Base-by-base conservation (phyloP, 64 coral and sea anemone genomes). In the Pocillopora verrucosa region DNA sequence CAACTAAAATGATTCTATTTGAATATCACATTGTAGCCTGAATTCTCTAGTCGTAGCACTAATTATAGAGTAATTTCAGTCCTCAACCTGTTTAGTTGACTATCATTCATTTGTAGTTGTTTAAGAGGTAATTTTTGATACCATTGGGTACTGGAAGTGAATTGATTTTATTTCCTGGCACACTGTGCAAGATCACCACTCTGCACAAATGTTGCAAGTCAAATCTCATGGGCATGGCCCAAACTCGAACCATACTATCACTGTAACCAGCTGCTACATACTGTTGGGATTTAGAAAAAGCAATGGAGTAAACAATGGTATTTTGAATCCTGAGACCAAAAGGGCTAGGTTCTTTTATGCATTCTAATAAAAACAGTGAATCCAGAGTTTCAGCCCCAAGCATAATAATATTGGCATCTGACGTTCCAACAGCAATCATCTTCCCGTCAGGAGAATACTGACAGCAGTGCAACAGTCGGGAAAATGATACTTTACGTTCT, bases 221-320 rank as follows among this genome's bases (percentile, higher is more conserved):
- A 88, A 96, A 96, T 61, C 78, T 90, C 26, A 93, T 41, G 51
- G 95, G 91, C 62, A 96, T 61, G 16, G 89, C 88, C 95, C 95
- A 96, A 12, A 96, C 72, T 41, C 91, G 76, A 34, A 80, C 91
- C 20, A 86, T 34, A 19, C 95, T 86, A 73, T 96, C 92, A 84
- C 87, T 96, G 61, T 96, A 96, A 1, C 91, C 95, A 36, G 95
- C 95, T 56, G 95, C 95, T 62, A 96, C 36, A 61, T 93, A 96
- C 59, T 93, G 82, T n/a, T 86, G 76, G 61, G 95, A 88, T 77
- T 87, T 96, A 19, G 95, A 93, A 65, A 96, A 96, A 20, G 95
- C 76, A 77, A 96, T 91, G 61, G 91, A 90, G 61, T 96, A 79
- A 22, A 96, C 90, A 59, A 59, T 96, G 16, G 92, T 84, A 90